Conservation (phyloP, 2,888 invertebrate genomes). For the Phyto melanocephala region DNA sequence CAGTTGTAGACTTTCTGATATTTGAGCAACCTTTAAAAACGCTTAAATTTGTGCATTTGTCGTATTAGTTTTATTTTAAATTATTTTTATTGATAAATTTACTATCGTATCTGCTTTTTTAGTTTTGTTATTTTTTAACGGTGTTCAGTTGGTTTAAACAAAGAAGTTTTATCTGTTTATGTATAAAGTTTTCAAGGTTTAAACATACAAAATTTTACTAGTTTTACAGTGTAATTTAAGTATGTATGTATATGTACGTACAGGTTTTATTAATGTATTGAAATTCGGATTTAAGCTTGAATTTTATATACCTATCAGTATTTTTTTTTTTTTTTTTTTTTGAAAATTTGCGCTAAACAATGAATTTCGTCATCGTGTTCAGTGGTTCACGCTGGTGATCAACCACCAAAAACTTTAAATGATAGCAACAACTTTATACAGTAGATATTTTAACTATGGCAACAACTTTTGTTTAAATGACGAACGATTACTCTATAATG, state of each 20-base stretch:
- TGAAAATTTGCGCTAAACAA: slow-evolving; percentile 56
- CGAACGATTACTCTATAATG: slow-evolving; percentile 24
- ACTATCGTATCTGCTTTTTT: slow-evolving; percentile 29
- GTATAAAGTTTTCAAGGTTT: slow-evolving; percentile 58
- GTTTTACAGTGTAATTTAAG: slow-evolving; percentile 44
- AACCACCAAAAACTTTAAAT: slow-evolving; percentile 23
- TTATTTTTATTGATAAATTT: slow-evolving; percentile 25
- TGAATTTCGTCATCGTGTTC: slow-evolving; percentile 63
- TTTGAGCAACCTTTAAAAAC: slow-evolving; percentile 45
- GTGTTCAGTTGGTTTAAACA: slow-evolving; percentile 22
- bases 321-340: slow-evolving; percentile 25
- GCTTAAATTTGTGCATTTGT: slow-evolving; percentile 30
- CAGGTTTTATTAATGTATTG: slow-evolving; percentile 53
- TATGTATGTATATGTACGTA: not conserved
- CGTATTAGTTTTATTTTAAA: slow-evolving; percentile 31
- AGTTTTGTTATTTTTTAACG: slow-evolving; percentile 27
- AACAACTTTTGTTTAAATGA: slow-evolving; percentile 44
- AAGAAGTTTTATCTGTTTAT: slow-evolving; percentile 10
- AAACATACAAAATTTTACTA: slow-evolving; percentile 43
- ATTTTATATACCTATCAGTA: not conserved
- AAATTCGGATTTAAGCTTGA: slow-evolving; percentile 30
- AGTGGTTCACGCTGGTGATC: slow-evolving; percentile 56
- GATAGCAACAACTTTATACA: not conserved
- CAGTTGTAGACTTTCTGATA: not conserved
- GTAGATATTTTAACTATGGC: slow-evolving; percentile 12